Evolutionary conservation across 2,888 invertebrate species (phyloP).

Genomic region (Chromoteleia sp.): DNA sequence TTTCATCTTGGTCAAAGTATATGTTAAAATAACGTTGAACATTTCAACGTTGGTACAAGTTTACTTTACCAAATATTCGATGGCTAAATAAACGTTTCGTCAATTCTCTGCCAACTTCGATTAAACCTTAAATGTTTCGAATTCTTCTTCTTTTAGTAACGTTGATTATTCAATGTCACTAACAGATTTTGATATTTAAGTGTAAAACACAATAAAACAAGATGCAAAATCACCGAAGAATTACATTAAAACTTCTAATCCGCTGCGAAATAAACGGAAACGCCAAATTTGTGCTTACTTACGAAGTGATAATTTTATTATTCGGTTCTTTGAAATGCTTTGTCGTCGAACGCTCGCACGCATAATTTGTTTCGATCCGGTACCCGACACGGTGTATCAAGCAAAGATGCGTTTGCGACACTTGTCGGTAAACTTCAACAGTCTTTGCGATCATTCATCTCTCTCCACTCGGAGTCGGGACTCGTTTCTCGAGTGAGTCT

Average conservation of each 20-base stretch:
- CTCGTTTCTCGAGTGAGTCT: conserved; percentile 78
- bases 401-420: conserved; percentile 69
- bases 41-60: too few relatives aligned
- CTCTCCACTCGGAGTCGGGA: conserved; percentile 39
- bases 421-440: conserved; percentile 83
- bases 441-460: conserved; percentile 81
- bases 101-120: too few relatives aligned
- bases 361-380: conserved; percentile 61
- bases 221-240: too few relatives aligned
- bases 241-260: not conserved
- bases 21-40: too few relatives aligned
- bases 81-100: too few relatives aligned
- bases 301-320: conserved; percentile 58
- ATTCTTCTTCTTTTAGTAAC: too few relatives aligned
- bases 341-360: conserved; percentile 44
- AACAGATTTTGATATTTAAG: too few relatives aligned
- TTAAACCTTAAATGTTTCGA: too few relatives aligned
- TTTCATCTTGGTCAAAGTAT: too few relatives aligned
- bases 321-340: conserved; percentile 45
- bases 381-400: conserved; percentile 23
- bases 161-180: too few relatives aligned
- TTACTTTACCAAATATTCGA: too few relatives aligned
- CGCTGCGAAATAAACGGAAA: not conserved
- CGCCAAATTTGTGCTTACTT: not conserved
- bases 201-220: too few relatives aligned